A percentile compares a stretch with the other conserved stretches of the same genome.
phyloP scores from a whole-genome alignment of 2,888 invertebrate species.

The Cerastis rubricosa region DNA sequence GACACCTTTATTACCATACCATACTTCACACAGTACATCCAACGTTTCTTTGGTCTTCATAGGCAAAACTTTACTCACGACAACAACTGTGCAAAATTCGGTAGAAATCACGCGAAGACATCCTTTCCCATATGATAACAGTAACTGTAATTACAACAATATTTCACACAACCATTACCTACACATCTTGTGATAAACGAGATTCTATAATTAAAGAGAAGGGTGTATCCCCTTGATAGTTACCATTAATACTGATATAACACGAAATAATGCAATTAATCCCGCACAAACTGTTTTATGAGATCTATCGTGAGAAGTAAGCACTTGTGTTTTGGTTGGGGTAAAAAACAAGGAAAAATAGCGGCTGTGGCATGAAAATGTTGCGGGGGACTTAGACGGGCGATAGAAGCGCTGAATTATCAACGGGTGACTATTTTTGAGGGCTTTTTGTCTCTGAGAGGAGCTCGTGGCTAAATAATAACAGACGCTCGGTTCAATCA shows the following conservation, averaged over 20 bases:
- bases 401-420: neutral
- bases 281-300: constrained; percentile 84
- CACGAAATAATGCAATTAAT: constrained; percentile 90
- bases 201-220: constrained; percentile 86
- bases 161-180: constrained; percentile 79
- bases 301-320: constrained; percentile 84
- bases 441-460: neutral
- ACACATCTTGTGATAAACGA: constrained; percentile 83
- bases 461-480: too few relatives aligned
- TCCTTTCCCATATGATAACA: constrained; percentile 66
- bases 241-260: constrained; percentile 86
- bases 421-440: neutral
- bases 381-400: constrained; percentile 34
- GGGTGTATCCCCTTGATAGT: constrained; percentile 82
- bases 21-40: too few relatives aligned
- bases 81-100: neutral
- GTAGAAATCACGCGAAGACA: constrained; percentile 14
- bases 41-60: too few relatives aligned
- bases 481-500: too few relatives aligned
- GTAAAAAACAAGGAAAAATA: constrained; percentile 81
- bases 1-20: too few relatives aligned
- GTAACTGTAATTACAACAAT: constrained; percentile 81
- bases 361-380: constrained; percentile 43
- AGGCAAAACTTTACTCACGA: too few relatives aligned
- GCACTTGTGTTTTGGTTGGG: constrained; percentile 80